Conservation (phyloP, 1,140 invertebrate genomes). For the Cecropterus lyciades region DNA sequence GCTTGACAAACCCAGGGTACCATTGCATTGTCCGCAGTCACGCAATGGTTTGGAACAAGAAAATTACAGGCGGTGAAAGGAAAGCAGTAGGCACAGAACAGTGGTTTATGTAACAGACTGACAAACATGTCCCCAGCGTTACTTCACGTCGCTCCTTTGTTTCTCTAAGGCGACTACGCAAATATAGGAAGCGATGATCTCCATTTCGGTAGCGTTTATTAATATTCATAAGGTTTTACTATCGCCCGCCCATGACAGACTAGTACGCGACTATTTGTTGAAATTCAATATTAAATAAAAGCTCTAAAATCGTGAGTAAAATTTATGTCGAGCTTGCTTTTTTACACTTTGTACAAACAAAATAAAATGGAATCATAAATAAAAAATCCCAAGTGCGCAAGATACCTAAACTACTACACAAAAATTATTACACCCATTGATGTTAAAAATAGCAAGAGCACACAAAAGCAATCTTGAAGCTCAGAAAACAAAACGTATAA, state of each 20-base stretch:
- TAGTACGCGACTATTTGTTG: background rate
- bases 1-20: constrained; percentile 31
- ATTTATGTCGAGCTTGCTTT: too few species aligned
- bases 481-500: background rate
- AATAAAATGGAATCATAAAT: background rate
- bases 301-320: too few species aligned
- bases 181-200: constrained; percentile 37
- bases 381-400: background rate
- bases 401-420: background rate
- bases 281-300: background rate
- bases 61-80: constrained; percentile 67
- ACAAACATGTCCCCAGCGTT: constrained; percentile 50
- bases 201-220: constrained; percentile 15
- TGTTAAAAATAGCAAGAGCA: background rate
- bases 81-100: constrained; percentile 41
- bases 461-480: background rate
- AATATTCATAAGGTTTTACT: constrained; percentile 20
- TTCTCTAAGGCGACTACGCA: constrained; percentile 35
- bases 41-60: constrained; percentile 46
- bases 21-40: constrained; percentile 40
- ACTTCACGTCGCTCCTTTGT: constrained; percentile 48
- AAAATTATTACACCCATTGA: background rate
- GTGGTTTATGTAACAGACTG: constrained; percentile 59
- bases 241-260: too few species aligned
- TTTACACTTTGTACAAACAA: too few species aligned